These are phyloP conservation scores for Fukomys damarensis DNA, from an alignment of 2,113 vertebrate genomes.

Conservation along the genomic window DNA sequence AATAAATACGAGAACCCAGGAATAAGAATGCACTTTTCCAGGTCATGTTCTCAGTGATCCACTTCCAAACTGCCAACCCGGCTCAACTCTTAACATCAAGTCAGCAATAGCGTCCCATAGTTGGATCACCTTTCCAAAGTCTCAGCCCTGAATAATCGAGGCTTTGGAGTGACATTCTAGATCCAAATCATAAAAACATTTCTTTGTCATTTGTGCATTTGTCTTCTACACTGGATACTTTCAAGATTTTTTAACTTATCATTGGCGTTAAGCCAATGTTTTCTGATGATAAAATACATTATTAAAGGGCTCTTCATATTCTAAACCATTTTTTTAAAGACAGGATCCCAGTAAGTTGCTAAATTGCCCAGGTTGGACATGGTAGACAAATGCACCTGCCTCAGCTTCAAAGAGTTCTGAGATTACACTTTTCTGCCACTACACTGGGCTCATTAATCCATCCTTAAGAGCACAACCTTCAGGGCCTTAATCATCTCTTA, in stretches of 20 bases:
- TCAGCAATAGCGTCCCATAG: background rate
- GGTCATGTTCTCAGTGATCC: background rate
- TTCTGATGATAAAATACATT: background rate
- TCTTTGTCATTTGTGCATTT: background rate
- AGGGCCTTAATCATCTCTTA: background rate
- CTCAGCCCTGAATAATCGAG: background rate
- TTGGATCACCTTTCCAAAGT: background rate
- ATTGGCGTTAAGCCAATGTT: background rate
- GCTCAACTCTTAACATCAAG: background rate
- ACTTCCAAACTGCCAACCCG: background rate
- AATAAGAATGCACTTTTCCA: background rate
- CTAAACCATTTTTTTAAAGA: background rate
- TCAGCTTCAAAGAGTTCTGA: background rate
- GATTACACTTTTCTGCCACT: background rate
- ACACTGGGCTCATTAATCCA: background rate
- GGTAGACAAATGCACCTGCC: background rate
- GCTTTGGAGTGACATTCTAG: background rate
- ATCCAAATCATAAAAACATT: background rate
- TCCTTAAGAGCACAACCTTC: background rate
- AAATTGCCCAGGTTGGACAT: background rate
- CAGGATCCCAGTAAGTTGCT: background rate
- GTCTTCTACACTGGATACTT: background rate
- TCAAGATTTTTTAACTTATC: background rate
- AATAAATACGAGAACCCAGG: background rate
- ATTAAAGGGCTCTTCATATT: background rate